phyloP scores from a whole-genome alignment of 2,797 vertebrate genomes.

The Lepilemur ruficaudatus region DNA sequence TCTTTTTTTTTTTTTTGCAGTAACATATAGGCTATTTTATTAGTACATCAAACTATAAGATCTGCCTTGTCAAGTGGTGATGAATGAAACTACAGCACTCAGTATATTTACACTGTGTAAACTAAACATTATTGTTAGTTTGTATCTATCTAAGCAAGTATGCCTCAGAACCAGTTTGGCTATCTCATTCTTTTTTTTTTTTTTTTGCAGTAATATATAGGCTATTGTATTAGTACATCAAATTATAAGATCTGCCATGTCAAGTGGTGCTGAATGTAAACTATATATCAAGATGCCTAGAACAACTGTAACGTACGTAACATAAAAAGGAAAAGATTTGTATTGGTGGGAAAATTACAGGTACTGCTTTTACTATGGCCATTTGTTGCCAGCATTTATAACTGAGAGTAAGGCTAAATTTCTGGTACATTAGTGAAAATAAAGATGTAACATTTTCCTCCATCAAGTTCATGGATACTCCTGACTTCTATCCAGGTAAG shows the following conservation, averaged over 20 bases:
- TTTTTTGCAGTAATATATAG: too few relatives aligned
- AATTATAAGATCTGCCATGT: background rate
- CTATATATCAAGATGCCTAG: constrained; percentile 21
- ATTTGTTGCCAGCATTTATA: constrained; percentile 4
- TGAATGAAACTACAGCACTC: background rate
- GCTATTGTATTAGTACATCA: too few relatives aligned
- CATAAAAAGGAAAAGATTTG: background rate
- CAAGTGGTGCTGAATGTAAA: background rate
- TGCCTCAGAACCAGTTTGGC: background rate
- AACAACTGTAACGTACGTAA: background rate
- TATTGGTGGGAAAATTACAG: background rate
- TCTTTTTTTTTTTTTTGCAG: too few relatives aligned
- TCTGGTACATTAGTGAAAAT: constrained; percentile 37
- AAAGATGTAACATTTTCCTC: constrained; percentile 25
- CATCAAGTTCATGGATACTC: background rate
- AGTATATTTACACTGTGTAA: background rate
- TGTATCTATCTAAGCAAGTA: background rate
- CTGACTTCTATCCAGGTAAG: constrained; percentile 3
- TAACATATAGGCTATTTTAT: too few relatives aligned
- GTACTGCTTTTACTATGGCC: background rate
- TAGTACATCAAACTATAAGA: too few relatives aligned
- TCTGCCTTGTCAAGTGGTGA: background rate
- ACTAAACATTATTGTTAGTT: background rate
- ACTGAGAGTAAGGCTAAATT: background rate
- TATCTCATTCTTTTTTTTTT: background rate